phyloP scores from a whole-genome alignment of 2,888 invertebrate genomes.

The Cremastobaeus sp. region DNA sequence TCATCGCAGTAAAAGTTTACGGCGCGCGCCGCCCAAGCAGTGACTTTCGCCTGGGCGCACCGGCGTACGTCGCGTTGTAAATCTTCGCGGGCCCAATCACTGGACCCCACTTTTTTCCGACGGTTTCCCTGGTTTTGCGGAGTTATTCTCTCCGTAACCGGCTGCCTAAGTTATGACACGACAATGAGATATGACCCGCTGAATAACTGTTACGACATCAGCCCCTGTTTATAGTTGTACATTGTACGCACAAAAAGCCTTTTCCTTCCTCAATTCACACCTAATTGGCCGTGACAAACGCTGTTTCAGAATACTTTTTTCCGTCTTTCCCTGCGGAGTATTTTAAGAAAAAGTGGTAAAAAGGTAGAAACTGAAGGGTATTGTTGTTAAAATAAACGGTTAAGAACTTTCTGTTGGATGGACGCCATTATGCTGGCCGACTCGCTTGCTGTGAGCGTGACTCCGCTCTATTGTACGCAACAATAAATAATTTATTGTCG shows the following conservation, averaged over 20 bases:
- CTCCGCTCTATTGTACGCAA: too few relatives aligned
- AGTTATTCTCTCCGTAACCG: slow-evolving; percentile 35
- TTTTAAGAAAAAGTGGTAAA: slow-evolving; percentile 38
- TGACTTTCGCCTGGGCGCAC: slow-evolving; percentile 66
- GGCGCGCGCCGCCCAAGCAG: slow-evolving; percentile 23
- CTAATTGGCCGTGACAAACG: slow-evolving; percentile 32
- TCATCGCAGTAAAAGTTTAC: slow-evolving; percentile 64
- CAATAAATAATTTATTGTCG: too few relatives aligned
- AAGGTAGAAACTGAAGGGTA: slow-evolving; percentile 15
- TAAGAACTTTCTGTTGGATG: not conserved
- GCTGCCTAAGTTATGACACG: slow-evolving; percentile 9
- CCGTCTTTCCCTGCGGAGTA: too few relatives aligned
- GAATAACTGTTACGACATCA: slow-evolving; percentile 21
- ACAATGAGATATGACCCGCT: slow-evolving; percentile 23
- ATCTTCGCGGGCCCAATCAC: slow-evolving; percentile 54
- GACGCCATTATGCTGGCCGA: not conserved
- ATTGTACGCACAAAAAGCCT: slow-evolving; percentile 6
- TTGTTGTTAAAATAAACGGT: not conserved
- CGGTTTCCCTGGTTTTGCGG: slow-evolving; percentile 11
- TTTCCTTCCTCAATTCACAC: slow-evolving; percentile 4
- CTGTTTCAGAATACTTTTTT: slow-evolving; percentile 27
- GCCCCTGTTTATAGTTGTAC: slow-evolving; percentile 29
- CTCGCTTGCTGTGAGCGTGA: too few relatives aligned
- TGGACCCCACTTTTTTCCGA: slow-evolving; percentile 47
- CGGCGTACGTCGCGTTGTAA: slow-evolving; percentile 72